Conservation (phyloP, 2,888 invertebrate species). For the Ophioninae sp. region DNA sequence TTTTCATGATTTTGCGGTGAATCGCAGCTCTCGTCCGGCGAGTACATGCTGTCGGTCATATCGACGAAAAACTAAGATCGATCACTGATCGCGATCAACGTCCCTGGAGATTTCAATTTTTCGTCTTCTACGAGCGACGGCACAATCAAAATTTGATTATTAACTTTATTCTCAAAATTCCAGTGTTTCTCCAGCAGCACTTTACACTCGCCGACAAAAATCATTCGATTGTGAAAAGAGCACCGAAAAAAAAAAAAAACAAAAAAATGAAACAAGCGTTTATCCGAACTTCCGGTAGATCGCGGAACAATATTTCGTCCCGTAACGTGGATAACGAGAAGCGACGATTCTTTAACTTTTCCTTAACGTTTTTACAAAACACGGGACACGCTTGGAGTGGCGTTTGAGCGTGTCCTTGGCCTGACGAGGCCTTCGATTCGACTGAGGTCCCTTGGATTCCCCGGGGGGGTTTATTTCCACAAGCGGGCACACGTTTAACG, state of each 20-base stretch:
- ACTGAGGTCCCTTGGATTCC: conserved; percentile 64
- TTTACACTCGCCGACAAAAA: too few species aligned
- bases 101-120: not conserved
- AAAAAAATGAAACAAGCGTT: too few species aligned
- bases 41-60: conserved; percentile 41
- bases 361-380: conserved; percentile 10
- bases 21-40: conserved; percentile 52
- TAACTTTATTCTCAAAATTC: too few species aligned
- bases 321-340: not conserved
- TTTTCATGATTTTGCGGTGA: conserved; percentile 44
- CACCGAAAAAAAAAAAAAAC: too few species aligned
- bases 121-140: not conserved
- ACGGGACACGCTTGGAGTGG: conserved; percentile 45
- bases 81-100: conserved; percentile 2
- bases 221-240: too few species aligned
- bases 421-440: conserved; percentile 66
- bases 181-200: not conserved
- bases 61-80: not conserved
- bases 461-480: conserved; percentile 60
- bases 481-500: conserved; percentile 51
- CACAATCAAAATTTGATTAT: too few species aligned
- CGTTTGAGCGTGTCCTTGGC: conserved; percentile 64
- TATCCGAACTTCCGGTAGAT: too few species aligned
- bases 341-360: conserved; percentile 11
- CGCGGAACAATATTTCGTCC: too few species aligned